Conservation (phyloP, 2,113 vertebrate species). For the Oryzias melastigma region DNA sequence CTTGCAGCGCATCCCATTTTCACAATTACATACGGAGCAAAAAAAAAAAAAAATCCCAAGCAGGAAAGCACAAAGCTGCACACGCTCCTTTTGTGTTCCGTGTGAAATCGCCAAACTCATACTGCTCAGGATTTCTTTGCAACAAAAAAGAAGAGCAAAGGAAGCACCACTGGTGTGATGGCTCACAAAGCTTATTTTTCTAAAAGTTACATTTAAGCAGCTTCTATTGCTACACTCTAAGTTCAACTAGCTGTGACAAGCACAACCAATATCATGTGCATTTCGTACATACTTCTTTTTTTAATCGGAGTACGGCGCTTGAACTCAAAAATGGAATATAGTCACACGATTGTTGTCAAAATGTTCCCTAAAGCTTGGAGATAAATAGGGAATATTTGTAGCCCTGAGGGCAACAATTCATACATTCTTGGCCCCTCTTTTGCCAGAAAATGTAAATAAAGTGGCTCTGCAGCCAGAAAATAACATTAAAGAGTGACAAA, state of each 20-base stretch:
- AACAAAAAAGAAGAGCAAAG: conserved; percentile 10
- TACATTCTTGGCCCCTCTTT: too few species aligned
- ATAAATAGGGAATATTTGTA: too few species aligned
- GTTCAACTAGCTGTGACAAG: conserved; percentile 5
- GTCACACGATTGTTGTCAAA: conserved; percentile 1
- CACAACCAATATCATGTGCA: conserved; percentile 4
- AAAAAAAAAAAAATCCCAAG: neutral
- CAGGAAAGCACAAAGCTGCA: neutral
- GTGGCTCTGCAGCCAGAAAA: too few species aligned
- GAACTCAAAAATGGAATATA: conserved; percentile 25
- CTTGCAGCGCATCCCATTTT: conserved; percentile 14
- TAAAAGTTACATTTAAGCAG: conserved; percentile 28
- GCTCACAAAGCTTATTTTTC: conserved; percentile 27
- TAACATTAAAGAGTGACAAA: too few species aligned
- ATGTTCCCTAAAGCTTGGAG: too few species aligned
- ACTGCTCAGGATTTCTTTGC: conserved; percentile 16
- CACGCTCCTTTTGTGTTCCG: conserved; percentile 4
- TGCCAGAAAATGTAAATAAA: too few species aligned
- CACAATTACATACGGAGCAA: neutral
- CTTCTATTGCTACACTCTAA: conserved; percentile 17
- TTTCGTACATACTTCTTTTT: neutral
- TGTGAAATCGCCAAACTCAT: conserved; percentile 25
- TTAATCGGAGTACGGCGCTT: conserved; percentile 4
- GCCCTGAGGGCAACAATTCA: too few species aligned
- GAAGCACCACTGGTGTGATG: conserved; percentile 24